phyloP scores from a whole-genome alignment of 2,113 vertebrate genomes.

The Mungos mungo region DNA sequence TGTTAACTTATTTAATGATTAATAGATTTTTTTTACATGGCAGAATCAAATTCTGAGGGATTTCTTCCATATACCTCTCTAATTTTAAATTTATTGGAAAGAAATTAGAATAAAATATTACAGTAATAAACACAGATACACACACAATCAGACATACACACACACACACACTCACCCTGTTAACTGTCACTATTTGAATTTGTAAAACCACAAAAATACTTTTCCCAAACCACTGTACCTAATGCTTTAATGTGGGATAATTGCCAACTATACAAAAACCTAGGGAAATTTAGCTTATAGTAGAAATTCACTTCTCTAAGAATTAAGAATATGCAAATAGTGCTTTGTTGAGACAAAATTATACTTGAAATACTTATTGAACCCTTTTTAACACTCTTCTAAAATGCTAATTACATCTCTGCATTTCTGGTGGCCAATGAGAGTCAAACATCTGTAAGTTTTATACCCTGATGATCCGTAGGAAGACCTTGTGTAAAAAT shows the following conservation, averaged over 20 bases:
- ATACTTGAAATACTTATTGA: neutral
- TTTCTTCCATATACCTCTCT: neutral
- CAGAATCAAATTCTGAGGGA: neutral
- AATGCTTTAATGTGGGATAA: neutral
- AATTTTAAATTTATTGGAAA: neutral
- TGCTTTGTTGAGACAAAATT: slow-evolving; percentile 7
- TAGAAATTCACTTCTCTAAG: slow-evolving; percentile 14
- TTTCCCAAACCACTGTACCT: neutral
- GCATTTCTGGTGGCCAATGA: neutral
- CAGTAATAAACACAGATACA: neutral
- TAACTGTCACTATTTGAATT: neutral
- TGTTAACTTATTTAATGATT: neutral
- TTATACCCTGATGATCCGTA: neutral
- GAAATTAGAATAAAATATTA: neutral
- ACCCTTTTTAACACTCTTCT: neutral
- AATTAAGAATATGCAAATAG: neutral
- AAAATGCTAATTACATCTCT: slow-evolving; percentile 9
- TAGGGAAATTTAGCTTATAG: neutral
- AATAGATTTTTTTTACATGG: neutral
- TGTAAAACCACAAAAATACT: neutral
- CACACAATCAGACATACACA: neutral
- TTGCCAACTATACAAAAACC: neutral
- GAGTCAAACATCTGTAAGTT: neutral
- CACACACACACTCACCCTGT: neutral
- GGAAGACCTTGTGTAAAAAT: neutral